These are phyloP conservation scores for Agapostemon virescens DNA, from an alignment of 2,888 invertebrate species.

Conservation along the genomic window DNA sequence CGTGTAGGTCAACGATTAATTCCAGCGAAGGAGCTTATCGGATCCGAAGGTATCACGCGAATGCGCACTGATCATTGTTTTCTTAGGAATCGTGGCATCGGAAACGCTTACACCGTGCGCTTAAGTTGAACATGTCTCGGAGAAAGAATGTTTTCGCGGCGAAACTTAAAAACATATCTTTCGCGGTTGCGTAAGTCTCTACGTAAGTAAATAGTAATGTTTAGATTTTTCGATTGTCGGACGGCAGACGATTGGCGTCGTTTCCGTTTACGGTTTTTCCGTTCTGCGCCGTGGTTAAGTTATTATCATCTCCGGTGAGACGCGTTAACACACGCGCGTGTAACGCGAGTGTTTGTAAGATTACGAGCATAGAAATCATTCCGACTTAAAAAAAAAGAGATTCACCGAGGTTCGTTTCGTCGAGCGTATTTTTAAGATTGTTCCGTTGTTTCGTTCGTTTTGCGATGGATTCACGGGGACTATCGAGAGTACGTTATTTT, in stretches of 20 bases:
- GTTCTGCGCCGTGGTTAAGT: not conserved
- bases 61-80: conserved; percentile 16
- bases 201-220: conserved; percentile 17
- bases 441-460: not conserved
- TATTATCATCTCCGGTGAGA: not conserved
- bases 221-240: conserved; percentile 9
- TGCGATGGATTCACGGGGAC: not conserved
- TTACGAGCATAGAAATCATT: no score
- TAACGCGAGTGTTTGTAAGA: not conserved
- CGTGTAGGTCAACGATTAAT: conserved; percentile 40
- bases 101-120: conserved; percentile 4
- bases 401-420: no score
- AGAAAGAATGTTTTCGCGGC: conserved; percentile 11
- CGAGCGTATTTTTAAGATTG: no score
- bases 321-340: not conserved
- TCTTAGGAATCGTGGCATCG: conserved; percentile 37
- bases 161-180: conserved; percentile 30
- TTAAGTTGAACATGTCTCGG: conserved; percentile 20
- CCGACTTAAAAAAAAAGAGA: no score
- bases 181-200: conserved; percentile 16
- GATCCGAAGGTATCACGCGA: conserved; percentile 41
- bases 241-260: not conserved
- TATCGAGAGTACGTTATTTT: not conserved
- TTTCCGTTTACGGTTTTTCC: not conserved
- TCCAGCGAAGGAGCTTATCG: conserved; percentile 45